Evolutionary conservation across 2,888 invertebrate species (phyloP).

Genomic region (Sialis lutaria): DNA sequence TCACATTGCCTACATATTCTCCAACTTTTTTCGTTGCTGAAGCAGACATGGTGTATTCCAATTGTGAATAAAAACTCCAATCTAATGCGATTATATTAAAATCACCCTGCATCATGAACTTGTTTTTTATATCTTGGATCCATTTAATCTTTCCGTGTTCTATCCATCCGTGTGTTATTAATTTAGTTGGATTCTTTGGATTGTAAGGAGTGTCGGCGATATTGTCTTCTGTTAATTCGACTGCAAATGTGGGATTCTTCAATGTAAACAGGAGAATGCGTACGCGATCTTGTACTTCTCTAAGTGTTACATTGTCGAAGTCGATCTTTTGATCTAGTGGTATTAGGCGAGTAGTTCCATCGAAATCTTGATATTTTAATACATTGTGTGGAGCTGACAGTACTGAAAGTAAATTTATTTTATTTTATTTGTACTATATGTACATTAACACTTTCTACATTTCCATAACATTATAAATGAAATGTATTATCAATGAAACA

Average conservation of each 20-base stretch:
- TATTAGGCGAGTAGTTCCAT: no score
- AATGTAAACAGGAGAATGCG: conserved; percentile 16
- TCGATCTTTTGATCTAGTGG: not conserved
- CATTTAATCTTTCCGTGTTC: conserved; percentile 12
- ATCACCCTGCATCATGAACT: conserved; percentile 17
- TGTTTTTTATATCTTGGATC: conserved; percentile 12
- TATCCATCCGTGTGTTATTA: conserved; percentile 21
- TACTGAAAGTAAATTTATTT: no score
- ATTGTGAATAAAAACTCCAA: conserved; percentile 17
- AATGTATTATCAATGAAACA: no score
- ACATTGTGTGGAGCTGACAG: no score
- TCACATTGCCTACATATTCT: conserved; percentile 17
- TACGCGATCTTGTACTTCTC: conserved; percentile 12
- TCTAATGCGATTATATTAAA: conserved; percentile 25
- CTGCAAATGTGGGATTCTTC: conserved; percentile 11
- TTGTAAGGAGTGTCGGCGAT: conserved; percentile 12
- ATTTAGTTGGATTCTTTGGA: conserved; percentile 12
- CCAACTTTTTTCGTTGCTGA: conserved; percentile 16
- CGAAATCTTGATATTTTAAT: no score
- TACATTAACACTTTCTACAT: no score
- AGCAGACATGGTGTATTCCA: conserved; percentile 1
- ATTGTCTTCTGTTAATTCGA: conserved; percentile 8
- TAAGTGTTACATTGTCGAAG: not conserved
- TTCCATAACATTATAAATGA: no score
- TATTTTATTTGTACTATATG: no score